Evolutionary conservation across 2,888 invertebrate species (phyloP), one percentile per base, ranked within the genome.

Genomic region (Acrobasis consociella): DNA sequence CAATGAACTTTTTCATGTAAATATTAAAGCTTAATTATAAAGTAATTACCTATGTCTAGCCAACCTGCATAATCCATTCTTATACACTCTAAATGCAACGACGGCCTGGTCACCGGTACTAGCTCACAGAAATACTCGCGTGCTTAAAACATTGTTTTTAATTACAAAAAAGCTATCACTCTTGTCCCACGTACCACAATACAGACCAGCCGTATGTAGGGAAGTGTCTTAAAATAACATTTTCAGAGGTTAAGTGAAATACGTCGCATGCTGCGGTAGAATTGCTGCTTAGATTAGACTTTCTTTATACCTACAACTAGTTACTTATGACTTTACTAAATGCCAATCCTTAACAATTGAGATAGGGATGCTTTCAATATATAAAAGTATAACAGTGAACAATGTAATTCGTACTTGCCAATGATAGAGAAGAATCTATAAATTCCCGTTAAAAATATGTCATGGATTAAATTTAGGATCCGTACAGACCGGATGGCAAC

Each of bases 41-140:
- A 52, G 50, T 50, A 50, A 3, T 3, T 52, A 51, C 11, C 51
- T 52, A 38, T 8, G 9, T 53, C 9, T n/a, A 55, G 38, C 1
- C n/a, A 13, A 46, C 42, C 56, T 56, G 56, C 13, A 42, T 62
- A 70, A 67, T 46, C 46, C 46, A 69, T 66, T 62, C 69, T 71
- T 71, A 77, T 51, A 65, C 71, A 71, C 62, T 72, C 76, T 77
- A 77, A 77, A 77, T 77, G 77, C 77, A 77, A 74, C 64, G 70
- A 71, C 69, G 65, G 59, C 49, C 60, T 51, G 38, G n/a, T 49
- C 2, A 9, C 22, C 10, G 15, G 37, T 53, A 37, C 15, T 31
- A 51, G 22, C 17, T 52, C 16, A n/a, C 37, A n/a, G 38, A 53
- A 53, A 31, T 53, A 37, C 38, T 53, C 5, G 13, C 11, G n/a